Percentiles rank a stretch among this genome's conserved stretches.
These are phyloP conservation scores for Vanacampus margaritifer DNA, from an alignment of 2,113 vertebrate genomes.

Conservation along the genomic window DNA sequence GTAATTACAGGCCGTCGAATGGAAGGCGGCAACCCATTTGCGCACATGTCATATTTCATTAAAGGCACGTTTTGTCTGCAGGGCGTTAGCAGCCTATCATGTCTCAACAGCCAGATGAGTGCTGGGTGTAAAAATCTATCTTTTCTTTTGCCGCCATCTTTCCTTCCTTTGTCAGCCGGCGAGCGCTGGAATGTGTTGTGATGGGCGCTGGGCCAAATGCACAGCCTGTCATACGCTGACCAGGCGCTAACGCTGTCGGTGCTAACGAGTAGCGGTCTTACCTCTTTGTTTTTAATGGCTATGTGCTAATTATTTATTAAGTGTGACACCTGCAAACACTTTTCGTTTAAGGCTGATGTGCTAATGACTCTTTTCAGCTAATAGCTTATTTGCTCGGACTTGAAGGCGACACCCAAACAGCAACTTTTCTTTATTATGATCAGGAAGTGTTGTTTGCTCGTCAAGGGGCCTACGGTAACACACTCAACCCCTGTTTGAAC, in stretches of 20 bases:
- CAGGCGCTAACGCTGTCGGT: background rate
- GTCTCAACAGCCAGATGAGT: constrained; percentile 92
- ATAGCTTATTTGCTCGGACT: background rate
- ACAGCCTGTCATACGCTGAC: constrained; percentile 45
- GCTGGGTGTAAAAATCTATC: constrained; percentile 81
- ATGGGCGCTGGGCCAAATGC: constrained; percentile 61
- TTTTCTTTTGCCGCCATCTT: constrained; percentile 40
- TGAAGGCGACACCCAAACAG: background rate
- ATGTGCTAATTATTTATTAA: constrained; percentile 9
- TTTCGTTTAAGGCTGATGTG: background rate
- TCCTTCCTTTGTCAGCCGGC: constrained; percentile 46
- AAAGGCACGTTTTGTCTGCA: constrained; percentile 87
- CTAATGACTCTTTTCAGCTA: background rate
- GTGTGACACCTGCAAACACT: constrained; percentile 25
- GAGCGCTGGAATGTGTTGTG: constrained; percentile 66
- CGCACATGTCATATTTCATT: constrained; percentile 99
- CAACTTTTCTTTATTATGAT: background rate
- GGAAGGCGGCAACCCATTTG: constrained; percentile 93
- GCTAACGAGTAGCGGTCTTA: background rate
- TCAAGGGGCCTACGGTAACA: background rate
- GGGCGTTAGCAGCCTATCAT: constrained; percentile 91
- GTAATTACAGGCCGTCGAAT: constrained; percentile 98
- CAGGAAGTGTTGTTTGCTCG: background rate
- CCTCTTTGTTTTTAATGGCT: constrained; percentile 9
- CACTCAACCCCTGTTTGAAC: background rate